Evolutionary conservation across 2,888 invertebrate species (phyloP), one percentile per base, ranked within the genome.

Genomic region (Lithophane leautieri): DNA sequence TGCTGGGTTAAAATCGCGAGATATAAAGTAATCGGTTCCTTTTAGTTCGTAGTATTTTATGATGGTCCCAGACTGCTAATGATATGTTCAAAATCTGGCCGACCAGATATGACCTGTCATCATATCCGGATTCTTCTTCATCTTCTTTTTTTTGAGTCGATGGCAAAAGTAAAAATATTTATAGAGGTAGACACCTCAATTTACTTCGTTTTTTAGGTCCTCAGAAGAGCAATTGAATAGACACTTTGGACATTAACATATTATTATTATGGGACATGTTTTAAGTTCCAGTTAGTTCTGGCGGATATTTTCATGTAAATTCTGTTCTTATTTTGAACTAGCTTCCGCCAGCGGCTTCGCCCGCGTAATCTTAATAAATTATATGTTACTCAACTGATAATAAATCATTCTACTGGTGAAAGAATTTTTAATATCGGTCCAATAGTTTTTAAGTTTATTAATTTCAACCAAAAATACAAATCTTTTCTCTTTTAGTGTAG

Each of bases 1-100:
- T 81, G 85, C 78, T 85, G 83, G 85, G 50, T 81, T 78, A 67
- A 75, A 54, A 81, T 83, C 78, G 83, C 74, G 74, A 73, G 83
- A 78, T 60, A 74, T 70, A 73, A 72, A 47, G 67, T 70, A 81
- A 73, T 78, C 56, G 81, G 78, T 73, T 75, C 60, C 40, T 9
- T 70, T 68, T 72, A 7, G 28, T 72, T 76, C 6, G 14, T 66
- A 34, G n/a, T 80, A 0, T 44, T 52, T 47, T 16, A 47, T 47
- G 1, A 34, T 66, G 69, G 77, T 77, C 63, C 70, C 63, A 70
- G 62, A 67, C 1, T 62, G 54, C n/a, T 40, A 34, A 34, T 8
- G 3, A n/a, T 52, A 22, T 34, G 44, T 34, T 25, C 34, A 25
- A n/a, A 22, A 28, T 25, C 8, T 44, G 0, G 2, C 8, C 47